Conservation (phyloP, 2,888 invertebrate species). For the Diplolepis rosae region DNA sequence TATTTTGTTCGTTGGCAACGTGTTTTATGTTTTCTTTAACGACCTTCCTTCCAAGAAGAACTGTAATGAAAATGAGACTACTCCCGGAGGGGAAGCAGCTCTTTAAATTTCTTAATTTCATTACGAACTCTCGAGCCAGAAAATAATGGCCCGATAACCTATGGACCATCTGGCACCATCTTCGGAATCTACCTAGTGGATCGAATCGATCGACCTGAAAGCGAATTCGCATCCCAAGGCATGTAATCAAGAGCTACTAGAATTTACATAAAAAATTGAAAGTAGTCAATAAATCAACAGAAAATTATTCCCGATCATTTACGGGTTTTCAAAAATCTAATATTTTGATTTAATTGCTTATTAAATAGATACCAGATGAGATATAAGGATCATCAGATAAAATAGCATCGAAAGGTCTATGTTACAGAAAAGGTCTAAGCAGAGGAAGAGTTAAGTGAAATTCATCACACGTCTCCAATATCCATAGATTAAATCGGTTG, state of each 20-base stretch:
- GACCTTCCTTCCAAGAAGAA: slow-evolving; percentile 21
- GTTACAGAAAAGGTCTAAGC: not conserved
- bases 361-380: no score
- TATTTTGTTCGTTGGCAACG: not conserved
- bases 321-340: not conserved
- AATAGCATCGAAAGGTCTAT: not conserved
- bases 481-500: slow-evolving; percentile 15
- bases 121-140: slow-evolving; percentile 52
- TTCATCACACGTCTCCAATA: slow-evolving; percentile 23
- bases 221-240: not conserved
- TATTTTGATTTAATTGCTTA: not conserved
- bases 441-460: slow-evolving; percentile 15
- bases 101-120: slow-evolving; percentile 60
- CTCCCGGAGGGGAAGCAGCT: slow-evolving; percentile 3
- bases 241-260: slow-evolving; percentile 58
- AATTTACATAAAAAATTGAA: slow-evolving; percentile 63
- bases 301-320: not conserved
- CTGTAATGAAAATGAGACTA: slow-evolving; percentile 16
- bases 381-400: no score
- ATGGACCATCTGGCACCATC: slow-evolving; percentile 71
- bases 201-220: slow-evolving; percentile 59
- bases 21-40: slow-evolving; percentile 26
- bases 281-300: not conserved
- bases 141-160: slow-evolving; percentile 61
- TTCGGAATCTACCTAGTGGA: slow-evolving; percentile 54